Evolutionary conservation across 2,888 invertebrate genomes (phyloP).

Genomic region (Cantharis rufa): DNA sequence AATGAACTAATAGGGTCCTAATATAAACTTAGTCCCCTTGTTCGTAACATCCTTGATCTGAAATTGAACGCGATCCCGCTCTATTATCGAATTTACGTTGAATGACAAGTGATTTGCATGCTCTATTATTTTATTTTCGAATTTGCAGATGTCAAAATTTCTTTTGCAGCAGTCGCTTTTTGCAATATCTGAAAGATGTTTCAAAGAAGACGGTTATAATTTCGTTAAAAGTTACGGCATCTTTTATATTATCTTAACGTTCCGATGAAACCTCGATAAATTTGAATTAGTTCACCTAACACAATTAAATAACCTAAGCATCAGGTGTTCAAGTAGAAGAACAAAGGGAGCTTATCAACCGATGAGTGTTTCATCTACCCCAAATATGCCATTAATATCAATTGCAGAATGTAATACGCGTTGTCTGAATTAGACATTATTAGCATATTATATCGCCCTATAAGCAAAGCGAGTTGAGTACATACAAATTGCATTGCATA

Average conservation of each 20-base stretch:
- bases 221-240: neutral
- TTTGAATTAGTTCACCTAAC: constrained; percentile 20
- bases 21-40: constrained; percentile 24
- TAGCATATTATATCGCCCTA: constrained; percentile 49
- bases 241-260: neutral
- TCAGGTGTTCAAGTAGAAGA: constrained; percentile 27
- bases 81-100: constrained; percentile 28
- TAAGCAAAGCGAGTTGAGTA: constrained; percentile 38
- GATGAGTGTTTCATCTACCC: constrained; percentile 27
- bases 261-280: constrained; percentile 12
- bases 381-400: constrained; percentile 46
- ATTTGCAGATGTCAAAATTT: constrained; percentile 4
- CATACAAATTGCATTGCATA: constrained; percentile 51
- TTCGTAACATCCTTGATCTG: constrained; percentile 31
- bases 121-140: constrained; percentile 23
- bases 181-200: neutral
- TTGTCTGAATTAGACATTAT: constrained; percentile 45
- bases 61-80: constrained; percentile 27
- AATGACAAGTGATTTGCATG: constrained; percentile 33
- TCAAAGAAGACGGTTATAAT: neutral
- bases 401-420: constrained; percentile 45
- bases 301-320: constrained; percentile 26
- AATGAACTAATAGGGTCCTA: constrained; percentile 20
- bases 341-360: constrained; percentile 24
- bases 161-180: neutral